phyloP scores from a whole-genome alignment of 2,888 invertebrate species.

The Mechanitis messenoides region DNA sequence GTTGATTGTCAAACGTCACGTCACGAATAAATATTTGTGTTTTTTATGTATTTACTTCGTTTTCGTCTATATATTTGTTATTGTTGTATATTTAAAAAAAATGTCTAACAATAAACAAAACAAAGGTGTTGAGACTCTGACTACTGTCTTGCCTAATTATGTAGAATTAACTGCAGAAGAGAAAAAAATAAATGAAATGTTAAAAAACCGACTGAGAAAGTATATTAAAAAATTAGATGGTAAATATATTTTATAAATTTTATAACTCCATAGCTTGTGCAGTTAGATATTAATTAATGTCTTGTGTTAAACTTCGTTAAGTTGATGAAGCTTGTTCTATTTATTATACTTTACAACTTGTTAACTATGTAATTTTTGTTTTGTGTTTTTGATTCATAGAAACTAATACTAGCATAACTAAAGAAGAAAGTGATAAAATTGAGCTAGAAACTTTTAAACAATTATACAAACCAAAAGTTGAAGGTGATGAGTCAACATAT shows the following conservation, averaged over 20 bases:
- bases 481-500: constrained; percentile 68
- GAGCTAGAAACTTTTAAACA: constrained; percentile 76
- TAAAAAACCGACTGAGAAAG: constrained; percentile 68
- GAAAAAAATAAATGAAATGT: constrained; percentile 52
- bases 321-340: too few relatives aligned
- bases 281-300: too few relatives aligned
- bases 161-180: constrained; percentile 34
- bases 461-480: constrained; percentile 71
- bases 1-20: too few relatives aligned
- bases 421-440: constrained; percentile 62
- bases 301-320: too few relatives aligned
- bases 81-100: constrained; percentile 13
- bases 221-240: constrained; percentile 72
- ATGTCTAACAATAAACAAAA: constrained; percentile 39
- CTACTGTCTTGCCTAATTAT: constrained; percentile 23
- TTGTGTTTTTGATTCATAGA: constrained; percentile 39
- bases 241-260: constrained; percentile 33
- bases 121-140: constrained; percentile 40
- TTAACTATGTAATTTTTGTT: neutral
- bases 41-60: too few relatives aligned
- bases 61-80: neutral
- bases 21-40: too few relatives aligned
- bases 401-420: constrained; percentile 56
- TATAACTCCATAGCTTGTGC: too few relatives aligned
- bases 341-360: constrained; percentile 1